A percentile compares a stretch with the other conserved stretches of the same genome.
These are phyloP conservation scores for Papilio helenus DNA, from an alignment of 1,140 invertebrate genomes.

Conservation along the genomic window DNA sequence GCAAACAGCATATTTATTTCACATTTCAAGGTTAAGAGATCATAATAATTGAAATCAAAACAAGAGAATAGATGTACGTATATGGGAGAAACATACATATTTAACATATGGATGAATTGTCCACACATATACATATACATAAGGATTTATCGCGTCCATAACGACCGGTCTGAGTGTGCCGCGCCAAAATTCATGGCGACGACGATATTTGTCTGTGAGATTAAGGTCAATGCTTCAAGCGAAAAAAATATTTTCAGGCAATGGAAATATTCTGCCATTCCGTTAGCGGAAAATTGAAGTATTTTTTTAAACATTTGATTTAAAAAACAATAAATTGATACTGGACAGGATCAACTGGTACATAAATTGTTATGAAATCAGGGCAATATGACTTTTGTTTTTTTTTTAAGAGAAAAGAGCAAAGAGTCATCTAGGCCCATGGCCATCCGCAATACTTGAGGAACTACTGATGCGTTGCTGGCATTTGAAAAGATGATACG, in stretches of 20 bases:
- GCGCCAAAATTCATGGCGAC: constrained; percentile 9
- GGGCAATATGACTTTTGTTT: too few relatives aligned
- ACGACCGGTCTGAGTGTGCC: constrained; percentile 33
- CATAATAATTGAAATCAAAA: neutral
- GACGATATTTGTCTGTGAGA: constrained; percentile 23
- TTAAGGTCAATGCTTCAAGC: constrained; percentile 20
- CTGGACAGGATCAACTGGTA: too few relatives aligned
- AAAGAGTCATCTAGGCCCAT: too few relatives aligned
- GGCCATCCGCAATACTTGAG: too few relatives aligned
- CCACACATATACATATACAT: constrained; percentile 30
- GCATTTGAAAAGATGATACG: too few relatives aligned
- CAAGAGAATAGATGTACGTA: neutral
- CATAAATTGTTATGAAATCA: too few relatives aligned
- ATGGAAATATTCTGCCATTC: neutral
- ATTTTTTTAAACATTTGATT: neutral
- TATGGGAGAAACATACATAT: neutral
- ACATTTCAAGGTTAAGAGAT: neutral
- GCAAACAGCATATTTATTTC: neutral
- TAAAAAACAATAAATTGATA: neutral
- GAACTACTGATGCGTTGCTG: too few relatives aligned
- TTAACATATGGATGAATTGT: constrained; percentile 17
- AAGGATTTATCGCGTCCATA: constrained; percentile 59
- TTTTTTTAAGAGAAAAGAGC: too few relatives aligned
- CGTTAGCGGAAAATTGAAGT: neutral
- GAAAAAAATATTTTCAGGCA: constrained; percentile 13